Evolutionary conservation across 2,797 vertebrate genomes (phyloP), one percentile per base, ranked within the genome.

Genomic region (Forpus xanthops): DNA sequence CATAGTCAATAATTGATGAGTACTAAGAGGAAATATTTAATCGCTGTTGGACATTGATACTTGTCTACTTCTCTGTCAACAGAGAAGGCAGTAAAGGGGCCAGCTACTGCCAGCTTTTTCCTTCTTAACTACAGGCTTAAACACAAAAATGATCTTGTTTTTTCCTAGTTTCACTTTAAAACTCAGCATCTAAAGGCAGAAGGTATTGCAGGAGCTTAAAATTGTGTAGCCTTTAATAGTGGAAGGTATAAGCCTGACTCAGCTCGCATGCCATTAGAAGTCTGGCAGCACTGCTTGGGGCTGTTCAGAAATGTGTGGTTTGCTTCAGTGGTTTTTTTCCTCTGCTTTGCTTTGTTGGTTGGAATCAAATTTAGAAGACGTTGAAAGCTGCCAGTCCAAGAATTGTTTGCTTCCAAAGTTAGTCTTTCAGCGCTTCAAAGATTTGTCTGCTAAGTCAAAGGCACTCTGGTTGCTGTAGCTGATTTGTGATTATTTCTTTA

Each of bases 261-360:
- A 88, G 91, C 84, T 89, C 1, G 8, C 82, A 82, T 96, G 82
- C 93, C 81, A 66, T 88, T 94, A 2, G 39, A 60, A 92, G 74
- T 95, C 87, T 94, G 93, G 95, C 94, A 94, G 95, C 89, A 50
- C 79, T 91, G 87, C 85, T 95, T 93, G 87, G 93, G 93, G 94
- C 94, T 92, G 96, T 92, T 91, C 95, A 94, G 94, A 96, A 96
- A 93, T 80, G 70, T 96, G 93, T 94, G 94, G 90, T 94, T 96
- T 96, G 83, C 91, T 84, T 93, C 73, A 61, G 92, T 96, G 82
- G 20, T 92, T 96, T 91, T 91, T 96, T 89, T 19, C 82, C 76
- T 80, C 80, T 92, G 73, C 91, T 94, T 94, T 94, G 68, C 87
- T 93, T 95, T 93, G 83, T 83, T 95, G 87, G 80, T 77, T 96